Evolutionary conservation across 1,140 invertebrate genomes (phyloP).

Genomic region (Anastrepha obliqua): DNA sequence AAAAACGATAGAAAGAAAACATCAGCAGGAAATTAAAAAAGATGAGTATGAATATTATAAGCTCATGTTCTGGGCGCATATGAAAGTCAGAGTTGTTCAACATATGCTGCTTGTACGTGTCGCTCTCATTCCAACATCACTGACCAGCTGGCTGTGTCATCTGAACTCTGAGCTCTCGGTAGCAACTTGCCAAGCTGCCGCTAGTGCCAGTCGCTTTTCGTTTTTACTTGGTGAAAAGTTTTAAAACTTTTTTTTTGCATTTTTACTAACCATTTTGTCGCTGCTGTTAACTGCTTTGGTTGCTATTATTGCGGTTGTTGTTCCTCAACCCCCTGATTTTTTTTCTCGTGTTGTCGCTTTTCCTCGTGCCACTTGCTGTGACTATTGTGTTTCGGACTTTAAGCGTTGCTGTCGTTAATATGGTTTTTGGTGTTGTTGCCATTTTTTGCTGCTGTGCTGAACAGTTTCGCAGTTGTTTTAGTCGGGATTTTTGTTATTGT

Average conservation of each 20-base stretch:
- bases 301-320: conserved; percentile 24
- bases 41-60: not conserved
- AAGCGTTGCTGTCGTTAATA: not conserved
- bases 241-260: not conserved
- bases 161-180: not conserved
- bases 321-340: not conserved
- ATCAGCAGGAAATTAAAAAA: not conserved
- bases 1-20: not conserved
- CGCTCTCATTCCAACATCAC: not conserved
- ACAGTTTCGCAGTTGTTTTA: conserved; percentile 7
- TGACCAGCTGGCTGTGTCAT: no score
- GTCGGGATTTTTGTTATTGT: conserved; percentile 21
- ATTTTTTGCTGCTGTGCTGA: not conserved
- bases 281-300: conserved; percentile 26
- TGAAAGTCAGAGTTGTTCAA: not conserved
- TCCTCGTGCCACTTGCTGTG: not conserved
- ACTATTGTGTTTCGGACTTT: not conserved
- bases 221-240: not conserved
- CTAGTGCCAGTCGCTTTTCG: not conserved
- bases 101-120: not conserved
- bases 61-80: not conserved
- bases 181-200: not conserved
- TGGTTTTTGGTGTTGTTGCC: conserved; percentile 42
- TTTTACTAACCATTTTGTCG: not conserved
- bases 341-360: not conserved